Percentiles rank a stretch among this genome's conserved stretches.
Evolutionary conservation across 2,113 vertebrate genomes (phyloP).

Genomic region (Tupaia tana): DNA sequence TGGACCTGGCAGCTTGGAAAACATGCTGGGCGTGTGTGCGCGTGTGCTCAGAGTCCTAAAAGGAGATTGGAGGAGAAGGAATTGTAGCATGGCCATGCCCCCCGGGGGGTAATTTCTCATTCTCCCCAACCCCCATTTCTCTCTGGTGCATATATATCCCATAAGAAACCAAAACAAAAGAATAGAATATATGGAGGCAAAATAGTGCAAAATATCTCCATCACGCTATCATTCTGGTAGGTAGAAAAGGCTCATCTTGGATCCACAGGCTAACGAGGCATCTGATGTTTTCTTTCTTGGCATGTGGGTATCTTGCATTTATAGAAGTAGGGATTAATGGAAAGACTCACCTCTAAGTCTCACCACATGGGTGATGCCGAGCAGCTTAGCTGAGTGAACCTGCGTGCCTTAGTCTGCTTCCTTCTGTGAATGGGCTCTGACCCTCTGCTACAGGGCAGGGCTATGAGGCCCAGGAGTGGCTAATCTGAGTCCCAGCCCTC

Average conservation of each 20-base stretch:
- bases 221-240: not conserved
- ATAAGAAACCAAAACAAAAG: too few relatives aligned
- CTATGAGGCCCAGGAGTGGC: too few relatives aligned
- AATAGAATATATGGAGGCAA: not conserved
- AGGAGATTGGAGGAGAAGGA: too few relatives aligned
- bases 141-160: too few relatives aligned
- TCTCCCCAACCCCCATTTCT: too few relatives aligned
- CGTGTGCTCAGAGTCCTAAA: too few relatives aligned
- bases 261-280: not conserved
- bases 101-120: too few relatives aligned
- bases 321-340: not conserved
- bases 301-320: not conserved
- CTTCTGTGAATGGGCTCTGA: not conserved
- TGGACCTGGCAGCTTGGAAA: too few relatives aligned
- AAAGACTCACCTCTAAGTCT: not conserved
- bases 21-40: too few relatives aligned
- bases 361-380: not conserved
- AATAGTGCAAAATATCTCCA: not conserved
- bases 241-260: not conserved
- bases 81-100: too few relatives aligned
- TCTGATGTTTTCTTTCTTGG: not conserved
- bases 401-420: too few relatives aligned
- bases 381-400: not conserved
- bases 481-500: not conserved
- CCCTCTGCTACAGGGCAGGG: not conserved